Evolutionary conservation across 2,113 vertebrate genomes (phyloP), one percentile per base, ranked within the genome.

Genomic region (Mus spicilegus): DNA sequence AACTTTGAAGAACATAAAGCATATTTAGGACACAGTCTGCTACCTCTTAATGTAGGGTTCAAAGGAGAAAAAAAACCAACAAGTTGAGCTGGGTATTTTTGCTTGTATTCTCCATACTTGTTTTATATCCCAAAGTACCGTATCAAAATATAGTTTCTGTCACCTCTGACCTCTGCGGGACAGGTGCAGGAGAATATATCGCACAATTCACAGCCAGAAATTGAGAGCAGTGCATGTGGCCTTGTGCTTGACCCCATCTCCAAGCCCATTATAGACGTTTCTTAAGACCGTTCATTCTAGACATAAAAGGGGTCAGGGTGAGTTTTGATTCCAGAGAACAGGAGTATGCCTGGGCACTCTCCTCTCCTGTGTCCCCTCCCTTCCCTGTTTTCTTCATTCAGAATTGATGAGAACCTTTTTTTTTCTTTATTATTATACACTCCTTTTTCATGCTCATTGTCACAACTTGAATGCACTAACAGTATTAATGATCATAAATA

Each of bases 241-340:
- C 97, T 97, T 89, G 51, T 93, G 89, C 95, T 80, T 97, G 96
- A 95, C 94, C 97, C 96, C 92, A 92, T 95, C 95, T 95, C 86
- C 89, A 78, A 96, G 95, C 28, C 91, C 69, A 92, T 95, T 96
- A 91, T 54, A 97, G 94, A 95, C 67, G 42, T 96, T 95, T 94
- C 85, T 95, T 95, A 94, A 96, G 85, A 96, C 20, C 51, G 33
- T 95, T 94, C 86, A 76, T 96, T 96, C 90, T 94, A 88, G 93
- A 97, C 95, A 96, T 90, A 84, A 97, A 96, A 95, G 82, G 61
- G 20, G 69, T 56, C 89, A 91, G 56, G 54, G 51, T 94, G 63
- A 95, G 95, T 58, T 92, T 90, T 93, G 67, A 92, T 84, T 95
- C 92, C 86, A 81, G 36, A 89, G 91, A 95, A 78, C 19, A n/a